A percentile compares a stretch with the other conserved stretches of the same genome.
Conservation (phyloP, 1,140 invertebrate species). For the Wasmannia auropunctata region DNA sequence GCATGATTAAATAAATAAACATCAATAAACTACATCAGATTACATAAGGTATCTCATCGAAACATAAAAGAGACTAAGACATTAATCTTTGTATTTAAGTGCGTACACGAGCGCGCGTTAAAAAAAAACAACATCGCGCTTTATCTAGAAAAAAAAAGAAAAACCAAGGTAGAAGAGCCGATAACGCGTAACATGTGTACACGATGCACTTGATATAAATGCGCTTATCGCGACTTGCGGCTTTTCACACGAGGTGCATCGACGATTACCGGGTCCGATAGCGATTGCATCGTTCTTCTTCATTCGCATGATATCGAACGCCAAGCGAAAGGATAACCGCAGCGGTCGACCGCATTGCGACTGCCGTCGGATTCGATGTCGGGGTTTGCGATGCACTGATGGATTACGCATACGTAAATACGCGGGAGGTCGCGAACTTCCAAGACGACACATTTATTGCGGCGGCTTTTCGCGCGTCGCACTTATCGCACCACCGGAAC, state of each 20-base stretch:
- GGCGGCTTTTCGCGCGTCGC: not conserved
- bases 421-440: slow-evolving; percentile 5
- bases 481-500: not conserved
- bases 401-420: not conserved
- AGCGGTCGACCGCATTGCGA: not conserved
- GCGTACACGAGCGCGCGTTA: not conserved
- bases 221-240: not conserved
- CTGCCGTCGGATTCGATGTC: not conserved
- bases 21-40: no score
- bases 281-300: not conserved
- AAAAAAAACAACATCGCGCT: not conserved
- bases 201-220: slow-evolving; percentile 9
- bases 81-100: not conserved
- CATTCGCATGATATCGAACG: not conserved
- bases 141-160: not conserved
- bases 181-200: not conserved
- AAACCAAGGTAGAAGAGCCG: not conserved
- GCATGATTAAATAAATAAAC: not conserved
- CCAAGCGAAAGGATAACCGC: not conserved
- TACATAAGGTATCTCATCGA: not conserved
- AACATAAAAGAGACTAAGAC: not conserved
- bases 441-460: slow-evolving; percentile 26
- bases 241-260: not conserved
- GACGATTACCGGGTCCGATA: not conserved
- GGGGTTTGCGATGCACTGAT: not conserved